These are phyloP conservation scores for Orcinus orca DNA, from an alignment of 2,113 vertebrate genomes.

Conservation along the genomic window DNA sequence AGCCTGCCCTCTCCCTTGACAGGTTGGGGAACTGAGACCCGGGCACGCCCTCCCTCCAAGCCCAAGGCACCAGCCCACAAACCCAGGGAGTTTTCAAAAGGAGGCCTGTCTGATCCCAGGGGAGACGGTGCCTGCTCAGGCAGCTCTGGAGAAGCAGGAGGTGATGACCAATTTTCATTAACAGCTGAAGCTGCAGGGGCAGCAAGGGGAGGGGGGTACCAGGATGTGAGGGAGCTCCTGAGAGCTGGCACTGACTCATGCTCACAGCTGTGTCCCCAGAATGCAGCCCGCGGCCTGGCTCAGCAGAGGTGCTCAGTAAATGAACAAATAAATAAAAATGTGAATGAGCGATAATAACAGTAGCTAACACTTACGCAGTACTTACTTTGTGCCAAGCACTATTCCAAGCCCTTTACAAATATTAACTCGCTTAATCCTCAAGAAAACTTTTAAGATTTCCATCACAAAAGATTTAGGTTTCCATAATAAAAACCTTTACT, in stretches of 20 bases:
- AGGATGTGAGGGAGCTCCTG: not conserved
- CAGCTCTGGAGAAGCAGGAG: not conserved
- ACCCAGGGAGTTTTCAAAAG: not conserved
- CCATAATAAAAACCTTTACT: slow-evolving; percentile 27
- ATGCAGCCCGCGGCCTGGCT: not conserved
- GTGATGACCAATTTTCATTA: slow-evolving; percentile 9
- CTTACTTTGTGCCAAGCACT: not conserved
- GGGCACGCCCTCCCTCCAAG: not conserved
- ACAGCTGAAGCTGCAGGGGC: not conserved
- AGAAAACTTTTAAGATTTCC: not conserved
- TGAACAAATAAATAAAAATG: slow-evolving; percentile 43
- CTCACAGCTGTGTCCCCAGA: slow-evolving; percentile 8
- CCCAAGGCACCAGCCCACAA: not conserved
- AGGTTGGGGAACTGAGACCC: not conserved
- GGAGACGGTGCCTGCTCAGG: not conserved
- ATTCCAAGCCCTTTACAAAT: not conserved
- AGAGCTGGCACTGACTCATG: not conserved
- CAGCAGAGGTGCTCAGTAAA: not conserved
- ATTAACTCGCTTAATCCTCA: slow-evolving; percentile 21
- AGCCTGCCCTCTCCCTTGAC: not conserved
- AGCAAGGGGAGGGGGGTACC: not conserved
- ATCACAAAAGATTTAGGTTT: not conserved
- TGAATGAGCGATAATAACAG: slow-evolving; percentile 20
- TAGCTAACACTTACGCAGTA: not conserved
- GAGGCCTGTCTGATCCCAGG: not conserved